A percentile compares a stretch with the other conserved stretches of the same genome.
phyloP scores from a whole-genome alignment of 2,888 invertebrate species.

The Xanthorhoe designata region DNA sequence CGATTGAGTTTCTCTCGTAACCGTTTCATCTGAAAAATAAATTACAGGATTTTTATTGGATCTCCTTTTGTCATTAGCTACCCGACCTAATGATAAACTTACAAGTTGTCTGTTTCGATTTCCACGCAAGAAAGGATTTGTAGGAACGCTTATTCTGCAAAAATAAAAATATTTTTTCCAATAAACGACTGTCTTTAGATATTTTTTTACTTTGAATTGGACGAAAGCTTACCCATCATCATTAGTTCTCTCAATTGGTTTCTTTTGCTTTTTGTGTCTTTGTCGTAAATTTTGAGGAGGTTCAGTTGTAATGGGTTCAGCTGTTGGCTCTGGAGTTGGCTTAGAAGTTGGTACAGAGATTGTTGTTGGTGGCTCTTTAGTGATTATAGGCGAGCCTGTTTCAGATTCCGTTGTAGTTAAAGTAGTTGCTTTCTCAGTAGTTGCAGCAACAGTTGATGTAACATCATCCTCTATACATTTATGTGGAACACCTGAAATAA shows the following conservation, averaged over 20 bases:
- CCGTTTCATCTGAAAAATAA: slow-evolving; percentile 51
- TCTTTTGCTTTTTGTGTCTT: slow-evolving; percentile 14
- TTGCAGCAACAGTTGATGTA: slow-evolving; percentile 1
- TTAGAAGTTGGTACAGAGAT: slow-evolving; percentile 1
- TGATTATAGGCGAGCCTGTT: neutral
- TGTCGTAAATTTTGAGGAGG: neutral
- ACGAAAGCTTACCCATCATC: slow-evolving; percentile 3
- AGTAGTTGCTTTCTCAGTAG: neutral
- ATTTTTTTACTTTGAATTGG: neutral
- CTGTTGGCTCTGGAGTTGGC: slow-evolving; percentile 2
- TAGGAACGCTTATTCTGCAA: slow-evolving; percentile 20
- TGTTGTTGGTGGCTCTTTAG: neutral
- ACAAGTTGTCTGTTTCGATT: slow-evolving; percentile 49
- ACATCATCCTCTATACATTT: slow-evolving; percentile 12
- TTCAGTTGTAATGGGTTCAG: neutral
- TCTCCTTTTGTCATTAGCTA: neutral
- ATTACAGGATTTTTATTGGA: neutral
- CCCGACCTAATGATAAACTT: slow-evolving; percentile 30
- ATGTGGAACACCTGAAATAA: slow-evolving; percentile 17
- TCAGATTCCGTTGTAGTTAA: slow-evolving; percentile 4
- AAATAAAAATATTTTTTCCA: slow-evolving; percentile 9
- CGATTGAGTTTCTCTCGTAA: slow-evolving; percentile 51
- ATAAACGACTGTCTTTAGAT: too few relatives aligned
- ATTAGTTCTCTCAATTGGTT: slow-evolving; percentile 6
- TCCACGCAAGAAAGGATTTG: slow-evolving; percentile 13